Percentiles rank a stretch among this genome's conserved stretches.
phyloP scores from a whole-genome alignment of 2,113 vertebrate species.

The Eretmochelys imbricata region DNA sequence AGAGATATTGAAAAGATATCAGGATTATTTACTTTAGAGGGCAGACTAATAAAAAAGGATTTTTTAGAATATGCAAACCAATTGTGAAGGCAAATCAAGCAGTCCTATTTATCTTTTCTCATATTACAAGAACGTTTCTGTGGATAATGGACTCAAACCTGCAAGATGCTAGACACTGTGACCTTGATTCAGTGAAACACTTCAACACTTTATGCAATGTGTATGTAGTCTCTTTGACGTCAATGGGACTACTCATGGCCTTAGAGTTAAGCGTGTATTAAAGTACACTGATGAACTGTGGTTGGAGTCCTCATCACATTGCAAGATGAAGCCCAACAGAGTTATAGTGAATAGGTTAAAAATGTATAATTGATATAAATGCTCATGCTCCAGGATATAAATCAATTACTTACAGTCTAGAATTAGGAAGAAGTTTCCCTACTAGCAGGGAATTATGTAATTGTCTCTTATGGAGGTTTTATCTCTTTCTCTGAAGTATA shows the following conservation, averaged over 20 bases:
- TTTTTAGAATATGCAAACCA: background rate
- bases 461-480: background rate
- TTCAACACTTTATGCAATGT: background rate
- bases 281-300: background rate
- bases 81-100: background rate
- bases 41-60: background rate
- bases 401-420: background rate
- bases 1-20: background rate
- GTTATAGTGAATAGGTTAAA: background rate
- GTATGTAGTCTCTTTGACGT: background rate
- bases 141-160: background rate
- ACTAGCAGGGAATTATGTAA: background rate
- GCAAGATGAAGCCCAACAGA: background rate
- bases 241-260: background rate
- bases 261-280: background rate
- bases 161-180: background rate
- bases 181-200: background rate
- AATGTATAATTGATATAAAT: background rate
- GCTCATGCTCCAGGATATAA: background rate
- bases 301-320: background rate
- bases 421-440: background rate
- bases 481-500: background rate
- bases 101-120: background rate
- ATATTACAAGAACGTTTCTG: background rate
- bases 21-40: background rate